Percentiles rank a stretch among this genome's conserved stretches.
These are phyloP conservation scores for Mormyrus iriodes DNA, from an alignment of 2,113 vertebrate genomes.

Conservation along the genomic window DNA sequence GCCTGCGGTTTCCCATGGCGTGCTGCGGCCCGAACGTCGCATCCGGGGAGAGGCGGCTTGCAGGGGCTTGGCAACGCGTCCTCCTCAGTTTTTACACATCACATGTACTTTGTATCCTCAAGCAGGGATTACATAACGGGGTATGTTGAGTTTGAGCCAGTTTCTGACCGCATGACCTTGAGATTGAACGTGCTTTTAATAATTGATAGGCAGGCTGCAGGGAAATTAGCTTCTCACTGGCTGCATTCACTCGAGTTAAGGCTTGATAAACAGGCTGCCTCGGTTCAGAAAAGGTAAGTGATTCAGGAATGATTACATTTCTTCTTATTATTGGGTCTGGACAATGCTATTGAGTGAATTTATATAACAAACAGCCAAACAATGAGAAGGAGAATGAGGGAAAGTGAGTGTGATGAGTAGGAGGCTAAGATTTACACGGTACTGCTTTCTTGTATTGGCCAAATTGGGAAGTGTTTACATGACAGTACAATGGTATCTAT, in stretches of 20 bases:
- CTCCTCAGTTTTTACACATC: neutral
- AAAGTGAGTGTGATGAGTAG: neutral
- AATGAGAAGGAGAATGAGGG: neutral
- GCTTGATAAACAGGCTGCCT: neutral
- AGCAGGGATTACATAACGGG: neutral
- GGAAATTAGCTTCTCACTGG: neutral
- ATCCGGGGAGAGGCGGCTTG: neutral
- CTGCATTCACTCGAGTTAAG: neutral
- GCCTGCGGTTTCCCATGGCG: neutral
- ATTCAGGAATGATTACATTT: neutral
- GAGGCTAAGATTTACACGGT: neutral
- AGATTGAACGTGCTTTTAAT: neutral
- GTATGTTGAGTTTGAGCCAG: neutral
- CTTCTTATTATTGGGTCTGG: neutral
- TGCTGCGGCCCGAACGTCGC: neutral
- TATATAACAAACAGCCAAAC: neutral
- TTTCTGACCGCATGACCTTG: neutral
- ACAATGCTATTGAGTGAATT: neutral
- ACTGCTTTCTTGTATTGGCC: neutral
- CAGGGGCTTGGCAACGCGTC: neutral
- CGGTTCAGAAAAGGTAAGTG: neutral
- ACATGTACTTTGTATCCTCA: neutral
- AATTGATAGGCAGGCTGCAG: neutral
- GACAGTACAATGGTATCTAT: neutral
- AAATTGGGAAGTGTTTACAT: neutral